Conservation (phyloP, 2,888 invertebrate genomes). For the Acrobasis consociella region DNA sequence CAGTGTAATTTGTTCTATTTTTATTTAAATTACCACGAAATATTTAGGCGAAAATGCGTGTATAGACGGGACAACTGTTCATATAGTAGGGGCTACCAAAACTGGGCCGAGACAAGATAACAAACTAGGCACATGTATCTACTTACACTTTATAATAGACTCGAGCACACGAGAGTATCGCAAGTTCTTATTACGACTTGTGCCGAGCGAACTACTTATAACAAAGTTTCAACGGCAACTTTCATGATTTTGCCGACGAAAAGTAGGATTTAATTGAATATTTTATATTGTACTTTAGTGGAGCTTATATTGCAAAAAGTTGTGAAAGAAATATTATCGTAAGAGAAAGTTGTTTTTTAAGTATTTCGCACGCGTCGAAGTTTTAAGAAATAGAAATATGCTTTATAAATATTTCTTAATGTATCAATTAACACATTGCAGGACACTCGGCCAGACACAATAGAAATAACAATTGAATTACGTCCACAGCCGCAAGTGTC, state of each 20-base stretch:
- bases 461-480: no score
- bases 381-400: no score
- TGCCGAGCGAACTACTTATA: constrained; percentile 3
- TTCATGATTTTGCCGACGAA: background rate
- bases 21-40: no score
- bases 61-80: no score
- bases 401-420: no score
- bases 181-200: constrained; percentile 14
- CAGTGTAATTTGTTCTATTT: no score
- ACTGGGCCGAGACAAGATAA: constrained; percentile 20
- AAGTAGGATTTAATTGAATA: constrained; percentile 1
- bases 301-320: background rate
- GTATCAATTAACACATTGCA: no score
- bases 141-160: constrained; percentile 18
- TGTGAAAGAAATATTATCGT: background rate
- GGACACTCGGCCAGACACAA: no score
- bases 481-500: no score
- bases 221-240: constrained; percentile 8
- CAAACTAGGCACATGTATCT: constrained; percentile 19
- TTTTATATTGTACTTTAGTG: background rate
- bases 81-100: constrained; percentile 7
- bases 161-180: constrained; percentile 8
- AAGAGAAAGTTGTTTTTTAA: no score
- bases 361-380: no score
- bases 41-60: no score